These are phyloP conservation scores for Chaetogeoica ovagalla DNA, from an alignment of 2,888 invertebrate species.

Conservation along the genomic window DNA sequence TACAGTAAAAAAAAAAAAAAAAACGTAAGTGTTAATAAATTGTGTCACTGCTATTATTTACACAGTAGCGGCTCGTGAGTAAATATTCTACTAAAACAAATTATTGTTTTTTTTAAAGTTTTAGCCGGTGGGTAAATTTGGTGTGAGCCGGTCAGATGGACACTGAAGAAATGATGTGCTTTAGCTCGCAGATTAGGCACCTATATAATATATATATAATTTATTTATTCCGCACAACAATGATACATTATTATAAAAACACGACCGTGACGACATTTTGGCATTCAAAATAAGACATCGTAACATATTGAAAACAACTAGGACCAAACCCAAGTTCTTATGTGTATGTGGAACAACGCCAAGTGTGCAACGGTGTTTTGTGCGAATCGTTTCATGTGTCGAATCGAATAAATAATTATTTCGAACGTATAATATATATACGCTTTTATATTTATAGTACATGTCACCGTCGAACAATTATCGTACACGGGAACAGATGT, in stretches of 20 bases:
- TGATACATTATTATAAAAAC: not conserved
- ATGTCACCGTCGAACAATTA: not conserved
- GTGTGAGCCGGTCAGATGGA: too few species aligned
- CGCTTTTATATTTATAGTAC: not conserved
- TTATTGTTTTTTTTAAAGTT: too few species aligned
- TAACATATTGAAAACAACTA: constrained; percentile 16
- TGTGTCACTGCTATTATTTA: too few species aligned
- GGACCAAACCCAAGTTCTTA: not conserved
- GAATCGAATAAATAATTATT: constrained; percentile 13
- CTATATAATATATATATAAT: too few species aligned
- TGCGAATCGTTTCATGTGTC: not conserved
- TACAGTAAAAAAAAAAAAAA: too few species aligned
- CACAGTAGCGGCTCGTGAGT: too few species aligned
- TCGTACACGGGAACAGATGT: not conserved
- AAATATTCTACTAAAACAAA: too few species aligned
- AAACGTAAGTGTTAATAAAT: too few species aligned
- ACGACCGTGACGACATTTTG: constrained; percentile 13
- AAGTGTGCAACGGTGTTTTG: not conserved
- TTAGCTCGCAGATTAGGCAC: too few species aligned
- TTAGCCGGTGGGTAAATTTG: too few species aligned
- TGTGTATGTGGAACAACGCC: not conserved
- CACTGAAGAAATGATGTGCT: too few species aligned
- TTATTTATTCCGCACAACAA: too few species aligned
- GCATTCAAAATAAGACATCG: not conserved
- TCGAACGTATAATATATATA: not conserved